phyloP scores from a whole-genome alignment of 2,797 vertebrate genomes.

The Girardinus metallicus region DNA sequence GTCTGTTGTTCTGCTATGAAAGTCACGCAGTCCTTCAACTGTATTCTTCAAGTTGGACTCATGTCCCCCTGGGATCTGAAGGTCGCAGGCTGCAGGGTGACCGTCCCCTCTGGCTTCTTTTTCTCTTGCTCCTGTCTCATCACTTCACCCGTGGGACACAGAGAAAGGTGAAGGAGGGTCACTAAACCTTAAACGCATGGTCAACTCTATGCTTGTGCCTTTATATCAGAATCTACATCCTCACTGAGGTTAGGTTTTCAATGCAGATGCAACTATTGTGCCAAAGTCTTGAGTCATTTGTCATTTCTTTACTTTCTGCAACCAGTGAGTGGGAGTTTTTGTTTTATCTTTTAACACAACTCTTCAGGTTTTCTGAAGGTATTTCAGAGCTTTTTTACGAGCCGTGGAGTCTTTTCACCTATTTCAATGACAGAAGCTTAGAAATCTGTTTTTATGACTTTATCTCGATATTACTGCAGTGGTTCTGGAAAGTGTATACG shows the following conservation, averaged over 20 bases:
- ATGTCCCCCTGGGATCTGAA: conserved; percentile 59
- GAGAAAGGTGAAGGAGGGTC: conserved; percentile 60
- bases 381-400: not conserved
- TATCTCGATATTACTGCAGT: not conserved
- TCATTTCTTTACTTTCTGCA: conserved; percentile 1
- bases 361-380: not conserved
- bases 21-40: conserved; percentile 61
- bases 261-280: conserved; percentile 6
- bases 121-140: conserved; percentile 40
- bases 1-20: conserved; percentile 35
- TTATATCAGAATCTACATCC: conserved; percentile 43
- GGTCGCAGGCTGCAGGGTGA: conserved; percentile 56
- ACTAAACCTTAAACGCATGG: conserved; percentile 58
- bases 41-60: conserved; percentile 62
- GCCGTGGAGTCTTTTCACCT: not conserved
- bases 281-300: not conserved
- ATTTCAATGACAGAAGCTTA: not conserved
- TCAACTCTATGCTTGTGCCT: conserved; percentile 46
- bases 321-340: not conserved
- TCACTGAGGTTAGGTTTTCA: conserved; percentile 17
- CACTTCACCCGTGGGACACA: conserved; percentile 66
- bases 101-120: conserved; percentile 33
- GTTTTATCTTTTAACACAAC: not conserved
- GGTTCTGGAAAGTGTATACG: not conserved
- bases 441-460: not conserved